Evolutionary conservation across 2,797 vertebrate genomes (phyloP).

Genomic region (Amblyopsis hoosieri): DNA sequence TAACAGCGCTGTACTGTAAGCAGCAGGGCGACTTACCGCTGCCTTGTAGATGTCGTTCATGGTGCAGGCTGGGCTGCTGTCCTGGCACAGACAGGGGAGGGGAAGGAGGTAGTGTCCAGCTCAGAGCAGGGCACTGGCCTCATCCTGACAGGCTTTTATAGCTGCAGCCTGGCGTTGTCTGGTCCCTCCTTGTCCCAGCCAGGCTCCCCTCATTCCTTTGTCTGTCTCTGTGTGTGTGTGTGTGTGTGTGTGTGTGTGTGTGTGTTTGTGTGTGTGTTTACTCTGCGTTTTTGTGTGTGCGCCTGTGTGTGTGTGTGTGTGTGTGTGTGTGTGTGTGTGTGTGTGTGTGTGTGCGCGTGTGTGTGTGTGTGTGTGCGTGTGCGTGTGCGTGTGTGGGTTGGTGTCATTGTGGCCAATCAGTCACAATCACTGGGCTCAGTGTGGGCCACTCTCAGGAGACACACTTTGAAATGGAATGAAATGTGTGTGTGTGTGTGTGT

Average conservation of each 20-base stretch:
- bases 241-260: constrained; percentile 10
- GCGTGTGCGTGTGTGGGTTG: constrained; percentile 57
- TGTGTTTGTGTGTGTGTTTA: constrained; percentile 25
- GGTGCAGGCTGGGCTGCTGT: constrained; percentile 64
- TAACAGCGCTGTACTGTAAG: background rate
- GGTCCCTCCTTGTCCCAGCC: constrained; percentile 59
- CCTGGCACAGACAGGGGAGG: constrained; percentile 49
- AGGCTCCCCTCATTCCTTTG: constrained; percentile 47
- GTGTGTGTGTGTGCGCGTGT: constrained; percentile 11
- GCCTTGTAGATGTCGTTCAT: constrained; percentile 87
- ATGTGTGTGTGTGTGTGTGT: constrained; percentile 16
- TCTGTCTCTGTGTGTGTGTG: constrained; percentile 14
- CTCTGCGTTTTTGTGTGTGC: background rate
- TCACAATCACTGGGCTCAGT: constrained; percentile 78
- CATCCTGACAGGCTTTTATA: constrained; percentile 71
- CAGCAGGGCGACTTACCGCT: constrained; percentile 70
- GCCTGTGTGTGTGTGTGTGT: constrained; percentile 3
- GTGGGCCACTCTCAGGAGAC: constrained; percentile 67
- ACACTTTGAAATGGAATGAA: constrained; percentile 76
- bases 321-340: constrained; percentile 27
- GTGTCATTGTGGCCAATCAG: constrained; percentile 73
- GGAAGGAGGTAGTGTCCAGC: constrained; percentile 58
- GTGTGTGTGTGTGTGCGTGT: constrained; percentile 11
- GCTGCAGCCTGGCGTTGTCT: constrained; percentile 46
- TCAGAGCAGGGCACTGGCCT: constrained; percentile 68